Conservation (phyloP, 1,140 invertebrate genomes). For the Propsilocerus akamusi region DNA sequence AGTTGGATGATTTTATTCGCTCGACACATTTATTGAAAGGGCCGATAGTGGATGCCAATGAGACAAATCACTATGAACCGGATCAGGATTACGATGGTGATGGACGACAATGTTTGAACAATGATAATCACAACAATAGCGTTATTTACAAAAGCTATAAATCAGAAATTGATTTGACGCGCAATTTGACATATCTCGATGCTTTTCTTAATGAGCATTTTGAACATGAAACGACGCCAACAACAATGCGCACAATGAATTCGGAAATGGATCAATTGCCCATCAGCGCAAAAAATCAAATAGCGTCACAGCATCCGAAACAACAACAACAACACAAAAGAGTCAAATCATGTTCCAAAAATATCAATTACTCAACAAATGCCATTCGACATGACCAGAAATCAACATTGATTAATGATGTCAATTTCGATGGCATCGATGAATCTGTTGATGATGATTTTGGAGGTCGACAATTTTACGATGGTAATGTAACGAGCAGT, state of each 20-base stretch:
- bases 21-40: background rate
- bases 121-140: background rate
- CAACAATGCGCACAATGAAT: constrained; percentile 3
- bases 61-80: background rate
- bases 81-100: background rate
- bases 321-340: constrained; percentile 12
- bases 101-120: background rate
- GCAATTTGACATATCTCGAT: constrained; percentile 22
- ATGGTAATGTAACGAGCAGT: background rate
- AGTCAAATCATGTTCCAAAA: constrained; percentile 12
- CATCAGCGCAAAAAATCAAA: background rate
- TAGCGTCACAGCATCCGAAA: constrained; percentile 4
- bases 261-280: background rate
- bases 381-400: background rate
- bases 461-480: background rate
- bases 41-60: background rate
- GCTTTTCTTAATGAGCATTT: constrained; percentile 22
- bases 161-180: constrained; percentile 22
- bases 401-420: background rate
- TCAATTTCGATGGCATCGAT: constrained; percentile 1
- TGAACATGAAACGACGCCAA: constrained; percentile 8
- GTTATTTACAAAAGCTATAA: constrained; percentile 23
- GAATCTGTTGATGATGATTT: constrained; percentile 1
- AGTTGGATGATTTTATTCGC: background rate
- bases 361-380: background rate